Evolutionary conservation across 2,113 vertebrate species (phyloP), one percentile per base, ranked within the genome.

Genomic region (Apeltes quadracus): DNA sequence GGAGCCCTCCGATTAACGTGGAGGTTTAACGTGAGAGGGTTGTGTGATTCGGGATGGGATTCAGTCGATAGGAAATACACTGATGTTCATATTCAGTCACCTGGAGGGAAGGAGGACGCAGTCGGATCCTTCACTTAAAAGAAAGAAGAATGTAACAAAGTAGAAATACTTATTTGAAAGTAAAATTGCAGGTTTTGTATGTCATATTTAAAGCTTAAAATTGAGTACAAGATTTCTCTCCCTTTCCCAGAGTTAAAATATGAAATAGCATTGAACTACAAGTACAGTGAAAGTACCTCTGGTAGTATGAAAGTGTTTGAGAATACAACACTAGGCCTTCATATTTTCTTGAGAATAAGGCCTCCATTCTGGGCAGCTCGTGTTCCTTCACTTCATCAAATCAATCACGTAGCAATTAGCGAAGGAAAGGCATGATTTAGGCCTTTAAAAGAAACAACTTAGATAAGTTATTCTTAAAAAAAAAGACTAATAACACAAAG

Each of bases 401-500:
- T 87, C 75, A 82, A 80, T 89, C 79, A 85, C 79, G 79, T 75
- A 68, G 72, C 76, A 84, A 84, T 89, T 90, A 88, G 82, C 75
- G 46, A 50, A 71, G 67, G 39, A 79, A 75, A 81, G 43, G 66
- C 69, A 77, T 59, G 58, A 83, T 77, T 78, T 71, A 48, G 69
- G 57, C 23, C 13, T 73, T 87, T 61, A 75, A 73, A 83, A 67
- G 77, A 75, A 76, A 81, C 71, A 56, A 84, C 84, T 81, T 76
- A 36, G 48, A 43, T 53, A 64, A 62, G 79, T 65, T 73, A 51
- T 85, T 87, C 15, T 38, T 59, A 79, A 79, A 76, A 92, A 87
- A 90, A 92, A 87, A 75, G 61, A 75, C 50, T 81, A 36, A 72
- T 85, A 78, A 77, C 82, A 87, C 86, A 87, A 85, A 86, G 87